Evolutionary conservation across 2,888 invertebrate species (phyloP).

Genomic region (Pardosa pseudoannulata): DNA sequence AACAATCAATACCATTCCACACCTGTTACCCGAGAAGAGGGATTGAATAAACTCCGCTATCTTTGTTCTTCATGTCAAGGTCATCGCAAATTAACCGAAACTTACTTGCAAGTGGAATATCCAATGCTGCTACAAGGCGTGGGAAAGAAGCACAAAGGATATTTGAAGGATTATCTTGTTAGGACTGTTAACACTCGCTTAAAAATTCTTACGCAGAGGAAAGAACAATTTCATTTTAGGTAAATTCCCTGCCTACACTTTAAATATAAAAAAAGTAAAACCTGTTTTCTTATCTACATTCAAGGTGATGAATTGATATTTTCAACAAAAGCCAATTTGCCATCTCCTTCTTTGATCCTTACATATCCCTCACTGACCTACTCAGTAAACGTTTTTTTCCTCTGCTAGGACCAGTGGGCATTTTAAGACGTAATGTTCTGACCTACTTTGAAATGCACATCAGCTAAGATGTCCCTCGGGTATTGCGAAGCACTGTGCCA

Average conservation of each 20-base stretch:
- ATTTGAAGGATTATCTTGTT: neutral
- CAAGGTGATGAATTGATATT: constrained; percentile 1
- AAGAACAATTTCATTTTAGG: neutral
- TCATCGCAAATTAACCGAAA: neutral
- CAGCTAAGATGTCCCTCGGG: neutral
- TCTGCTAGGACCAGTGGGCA: neutral
- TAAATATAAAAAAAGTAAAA: neutral
- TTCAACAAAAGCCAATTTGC: neutral
- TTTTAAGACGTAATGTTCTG: neutral
- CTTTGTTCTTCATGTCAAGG: neutral
- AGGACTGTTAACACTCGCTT: neutral
- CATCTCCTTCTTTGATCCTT: neutral
- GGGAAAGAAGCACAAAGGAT: neutral
- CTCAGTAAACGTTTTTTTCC: neutral
- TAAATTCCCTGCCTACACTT: neutral
- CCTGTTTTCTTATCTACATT: neutral
- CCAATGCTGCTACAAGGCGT: neutral
- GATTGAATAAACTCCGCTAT: neutral
- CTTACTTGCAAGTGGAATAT: neutral
- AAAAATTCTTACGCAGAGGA: neutral
- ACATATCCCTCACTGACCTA: neutral
- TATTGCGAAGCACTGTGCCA: neutral
- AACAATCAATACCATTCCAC: constrained; percentile 6
- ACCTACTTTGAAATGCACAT: neutral
- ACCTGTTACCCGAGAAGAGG: neutral